These are phyloP conservation scores for Smithornis capensis DNA, from an alignment of 2,113 vertebrate genomes.

Conservation along the genomic window DNA sequence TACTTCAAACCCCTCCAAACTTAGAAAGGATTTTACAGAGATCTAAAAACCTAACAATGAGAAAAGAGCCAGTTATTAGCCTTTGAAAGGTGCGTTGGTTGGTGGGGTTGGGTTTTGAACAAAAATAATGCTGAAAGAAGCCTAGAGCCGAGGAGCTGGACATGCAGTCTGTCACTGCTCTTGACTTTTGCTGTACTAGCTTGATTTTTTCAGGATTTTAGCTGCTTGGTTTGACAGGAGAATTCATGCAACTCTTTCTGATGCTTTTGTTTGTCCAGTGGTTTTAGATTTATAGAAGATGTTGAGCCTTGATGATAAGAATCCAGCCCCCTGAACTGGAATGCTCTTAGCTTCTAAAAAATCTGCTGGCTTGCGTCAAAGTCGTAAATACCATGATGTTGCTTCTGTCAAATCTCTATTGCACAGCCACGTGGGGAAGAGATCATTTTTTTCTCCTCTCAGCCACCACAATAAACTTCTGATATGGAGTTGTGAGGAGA, in stretches of 20 bases:
- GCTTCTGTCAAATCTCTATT: slow-evolving; percentile 30
- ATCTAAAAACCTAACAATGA: not conserved
- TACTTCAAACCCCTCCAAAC: not conserved
- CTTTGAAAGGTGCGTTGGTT: not conserved
- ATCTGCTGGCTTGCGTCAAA: not conserved
- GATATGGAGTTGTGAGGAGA: not conserved
- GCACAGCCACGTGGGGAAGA: not conserved
- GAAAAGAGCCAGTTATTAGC: not conserved
- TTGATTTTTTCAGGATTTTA: not conserved
- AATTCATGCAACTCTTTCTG: not conserved
- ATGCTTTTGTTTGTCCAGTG: not conserved
- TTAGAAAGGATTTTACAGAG: not conserved
- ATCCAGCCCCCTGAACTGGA: not conserved
- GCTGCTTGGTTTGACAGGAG: not conserved
- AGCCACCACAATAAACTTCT: not conserved
- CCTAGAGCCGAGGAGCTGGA: not conserved
- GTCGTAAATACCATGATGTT: not conserved
- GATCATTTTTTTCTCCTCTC: not conserved
- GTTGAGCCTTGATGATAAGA: not conserved
- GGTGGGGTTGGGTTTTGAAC: not conserved
- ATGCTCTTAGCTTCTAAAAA: not conserved
- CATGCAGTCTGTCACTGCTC: not conserved
- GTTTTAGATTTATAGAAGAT: not conserved
- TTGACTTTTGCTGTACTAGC: not conserved
- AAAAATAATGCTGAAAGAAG: not conserved